These are phyloP conservation scores for Pavo muticus DNA, from an alignment of 2,113 vertebrate genomes.

Conservation along the genomic window DNA sequence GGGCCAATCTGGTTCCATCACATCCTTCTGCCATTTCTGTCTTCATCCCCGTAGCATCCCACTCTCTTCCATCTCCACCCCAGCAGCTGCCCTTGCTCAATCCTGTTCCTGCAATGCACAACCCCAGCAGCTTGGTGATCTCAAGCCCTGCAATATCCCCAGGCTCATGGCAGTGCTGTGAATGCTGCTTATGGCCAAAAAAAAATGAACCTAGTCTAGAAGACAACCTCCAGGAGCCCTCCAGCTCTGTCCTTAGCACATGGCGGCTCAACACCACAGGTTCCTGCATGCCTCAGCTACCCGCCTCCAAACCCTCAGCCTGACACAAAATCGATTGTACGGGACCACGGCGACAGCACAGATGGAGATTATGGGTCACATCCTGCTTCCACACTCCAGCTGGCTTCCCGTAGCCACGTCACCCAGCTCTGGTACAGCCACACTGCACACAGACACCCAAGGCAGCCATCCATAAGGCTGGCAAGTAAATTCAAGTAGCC, in stretches of 20 bases:
- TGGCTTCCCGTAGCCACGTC: not conserved
- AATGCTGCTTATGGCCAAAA: not conserved
- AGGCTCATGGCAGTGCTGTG: not conserved
- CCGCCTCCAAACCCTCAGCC: not conserved
- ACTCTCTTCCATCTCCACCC: not conserved
- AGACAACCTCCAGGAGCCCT: not conserved
- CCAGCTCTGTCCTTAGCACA: not conserved
- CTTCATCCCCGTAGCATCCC: not conserved
- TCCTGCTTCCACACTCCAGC: not conserved
- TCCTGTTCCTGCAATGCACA: not conserved
- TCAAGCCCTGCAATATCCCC: not conserved
- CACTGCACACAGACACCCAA: not conserved
- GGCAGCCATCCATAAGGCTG: not conserved
- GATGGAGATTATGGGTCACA: not conserved
- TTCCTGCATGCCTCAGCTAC: not conserved
- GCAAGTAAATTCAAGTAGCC: not conserved
- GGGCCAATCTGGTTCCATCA: not conserved
- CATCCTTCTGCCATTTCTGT: rapidly evolving
- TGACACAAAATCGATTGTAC: not conserved
- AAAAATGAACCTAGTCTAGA: not conserved
- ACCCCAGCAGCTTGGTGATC: not conserved
- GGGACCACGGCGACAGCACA: rapidly evolving
- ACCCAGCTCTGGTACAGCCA: not conserved
- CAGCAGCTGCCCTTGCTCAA: not conserved
- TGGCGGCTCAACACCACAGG: not conserved